These are phyloP conservation scores for Listronotus oregonensis DNA, from an alignment of 1,140 invertebrate species.

Conservation along the genomic window DNA sequence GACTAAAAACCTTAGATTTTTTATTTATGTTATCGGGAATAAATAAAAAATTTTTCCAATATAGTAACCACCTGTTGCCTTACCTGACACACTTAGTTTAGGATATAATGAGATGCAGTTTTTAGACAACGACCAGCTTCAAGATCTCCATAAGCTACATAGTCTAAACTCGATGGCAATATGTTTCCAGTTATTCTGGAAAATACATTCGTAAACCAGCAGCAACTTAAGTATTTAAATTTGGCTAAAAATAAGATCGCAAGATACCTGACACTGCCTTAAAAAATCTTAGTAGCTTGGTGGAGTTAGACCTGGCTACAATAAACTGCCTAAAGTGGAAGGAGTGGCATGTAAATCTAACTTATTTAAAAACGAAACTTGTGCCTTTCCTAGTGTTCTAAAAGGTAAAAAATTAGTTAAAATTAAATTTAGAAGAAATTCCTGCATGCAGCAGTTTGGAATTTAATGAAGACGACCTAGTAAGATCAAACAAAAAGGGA, in stretches of 20 bases:
- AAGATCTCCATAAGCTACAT: constrained; percentile 69
- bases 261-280: constrained; percentile 73
- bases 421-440: constrained; percentile 46
- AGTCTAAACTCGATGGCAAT: constrained; percentile 77
- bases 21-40: no score
- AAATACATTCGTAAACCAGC: constrained; percentile 71
- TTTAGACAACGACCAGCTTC: constrained; percentile 73
- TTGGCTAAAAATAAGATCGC: constrained; percentile 74
- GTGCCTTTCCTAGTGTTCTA: constrained; percentile 49
- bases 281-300: constrained; percentile 66
- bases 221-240: constrained; percentile 62
- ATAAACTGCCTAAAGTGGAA: constrained; percentile 71
- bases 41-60: constrained; percentile 69
- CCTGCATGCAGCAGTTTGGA: constrained; percentile 41
- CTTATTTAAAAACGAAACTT: constrained; percentile 46
- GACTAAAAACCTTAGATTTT: no score
- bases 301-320: constrained; percentile 73
- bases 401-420: constrained; percentile 42
- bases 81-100: constrained; percentile 73
- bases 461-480: constrained; percentile 19
- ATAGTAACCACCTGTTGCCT: constrained; percentile 69
- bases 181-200: constrained; percentile 75
- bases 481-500: constrained; percentile 36
- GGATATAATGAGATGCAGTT: constrained; percentile 79
- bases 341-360: constrained; percentile 59